Evolutionary conservation across 2,797 vertebrate species (phyloP).

Genomic region (Paratrypauchen microcephalus): DNA sequence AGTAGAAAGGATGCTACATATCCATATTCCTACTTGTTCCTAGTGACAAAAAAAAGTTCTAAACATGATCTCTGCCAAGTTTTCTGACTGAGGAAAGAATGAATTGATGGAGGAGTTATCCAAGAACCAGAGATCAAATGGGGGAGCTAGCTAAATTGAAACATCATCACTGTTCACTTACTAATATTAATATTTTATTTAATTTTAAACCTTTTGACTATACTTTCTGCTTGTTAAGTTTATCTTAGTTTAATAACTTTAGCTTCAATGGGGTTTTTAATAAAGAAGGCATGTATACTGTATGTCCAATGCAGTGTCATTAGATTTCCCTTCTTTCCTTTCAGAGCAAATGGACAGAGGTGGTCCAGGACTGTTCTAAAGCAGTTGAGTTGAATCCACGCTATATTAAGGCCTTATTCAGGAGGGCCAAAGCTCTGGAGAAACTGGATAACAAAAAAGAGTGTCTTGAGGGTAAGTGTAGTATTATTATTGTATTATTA

Average conservation of each 20-base stretch:
- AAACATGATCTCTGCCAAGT: no score
- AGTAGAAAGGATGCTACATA: no score
- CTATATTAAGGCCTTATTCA: slow-evolving; percentile 96
- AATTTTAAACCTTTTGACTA: background rate
- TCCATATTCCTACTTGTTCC: no score
- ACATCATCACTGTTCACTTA: background rate
- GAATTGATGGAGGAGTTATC: no score
- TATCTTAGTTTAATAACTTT: background rate
- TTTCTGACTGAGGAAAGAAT: no score
- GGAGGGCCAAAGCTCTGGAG: slow-evolving; percentile 95
- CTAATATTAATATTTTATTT: background rate
- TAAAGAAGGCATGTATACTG: background rate
- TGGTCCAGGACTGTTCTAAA: slow-evolving; percentile 92
- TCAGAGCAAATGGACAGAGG: slow-evolving; percentile 94
- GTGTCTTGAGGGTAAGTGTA: slow-evolving; percentile 89
- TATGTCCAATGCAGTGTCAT: background rate
- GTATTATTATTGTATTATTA: no score
- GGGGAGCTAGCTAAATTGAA: background rate
- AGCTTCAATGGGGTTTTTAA: background rate
- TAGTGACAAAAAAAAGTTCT: no score
- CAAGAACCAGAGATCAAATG: no score
- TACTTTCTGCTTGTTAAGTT: background rate
- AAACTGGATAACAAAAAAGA: slow-evolving; percentile 96
- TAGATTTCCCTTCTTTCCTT: slow-evolving; percentile 22
- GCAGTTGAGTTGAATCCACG: slow-evolving; percentile 95